Evolutionary conservation across 2,888 invertebrate genomes (phyloP), one percentile per base, ranked within the genome.

Genomic region (Cheiracanthium punctorium): DNA sequence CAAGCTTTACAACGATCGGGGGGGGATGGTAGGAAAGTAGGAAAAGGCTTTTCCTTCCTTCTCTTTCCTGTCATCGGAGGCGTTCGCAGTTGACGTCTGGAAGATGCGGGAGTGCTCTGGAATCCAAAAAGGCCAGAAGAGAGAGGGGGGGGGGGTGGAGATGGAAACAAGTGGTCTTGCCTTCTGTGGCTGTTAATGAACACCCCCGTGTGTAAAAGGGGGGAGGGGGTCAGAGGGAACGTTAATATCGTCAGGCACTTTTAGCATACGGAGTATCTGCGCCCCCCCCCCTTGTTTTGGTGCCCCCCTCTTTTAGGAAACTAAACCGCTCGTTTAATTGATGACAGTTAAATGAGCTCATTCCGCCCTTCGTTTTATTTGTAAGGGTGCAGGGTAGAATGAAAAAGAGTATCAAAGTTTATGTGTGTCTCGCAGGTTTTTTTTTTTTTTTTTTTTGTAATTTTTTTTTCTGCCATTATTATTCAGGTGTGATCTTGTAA

Each of bases 171-270:
- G 74, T 85, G 79, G 85, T 85, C 85, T 52, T 74, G 85, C 74
- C 74, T 85, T 79, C 77, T 84, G 84, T 20, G 82, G 76, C 82
- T 82, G 82, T 82, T 82, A 82, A 82, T 82, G 82, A 82, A 82
- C 76, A 82, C 82, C 76, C n/a, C n/a, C n/a, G 10, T 71, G 81
- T n/a, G 71, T 33, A 43, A 43, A 24, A 41, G 52, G 17, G 33
- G 17, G 30, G 76, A 67, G 30, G n/a, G n/a, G n/a, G n/a, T n/a
- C n/a, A 52, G 20, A 64, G 71, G 76, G 64, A 71, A 76, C 82
- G 76, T 82, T 82, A 82, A 82, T 84, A 84, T 77, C 77, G 77
- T 77, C 82, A 52, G 77, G 65, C 72, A 73, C 77, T 77, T 84
- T 77, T 77, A 84, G 73, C 72, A 69, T 41, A 30, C 33, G 74